A percentile compares a stretch with the other conserved stretches of the same genome.
Evolutionary conservation across 2,113 vertebrate genomes (phyloP).

Genomic region (Gadus chalcogrammus): DNA sequence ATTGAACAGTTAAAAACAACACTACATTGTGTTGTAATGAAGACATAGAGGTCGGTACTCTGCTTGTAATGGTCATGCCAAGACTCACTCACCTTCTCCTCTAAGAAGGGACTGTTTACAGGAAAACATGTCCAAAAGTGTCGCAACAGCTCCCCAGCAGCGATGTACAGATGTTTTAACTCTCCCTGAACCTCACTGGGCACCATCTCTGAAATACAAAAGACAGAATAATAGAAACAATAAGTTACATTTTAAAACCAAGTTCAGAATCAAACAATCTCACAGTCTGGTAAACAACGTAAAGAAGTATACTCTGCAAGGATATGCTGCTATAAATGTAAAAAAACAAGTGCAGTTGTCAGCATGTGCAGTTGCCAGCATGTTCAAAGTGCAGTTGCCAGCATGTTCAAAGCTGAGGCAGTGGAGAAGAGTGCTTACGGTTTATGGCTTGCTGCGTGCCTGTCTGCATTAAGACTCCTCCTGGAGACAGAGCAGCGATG

Average conservation of each 20-base stretch:
- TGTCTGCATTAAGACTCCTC: conserved; percentile 92
- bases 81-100: conserved; percentile 85
- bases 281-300: too few relatives aligned
- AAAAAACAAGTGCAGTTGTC: too few relatives aligned
- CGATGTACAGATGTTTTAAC: conserved; percentile 92
- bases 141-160: conserved; percentile 88
- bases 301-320: too few relatives aligned
- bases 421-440: conserved; percentile 74
- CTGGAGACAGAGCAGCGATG: conserved; percentile 89
- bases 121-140: conserved; percentile 99
- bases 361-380: too few relatives aligned
- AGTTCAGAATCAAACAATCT: background rate
- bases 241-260: background rate
- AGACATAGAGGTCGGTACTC: too few relatives aligned
- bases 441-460: conserved; percentile 92
- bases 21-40: too few relatives aligned
- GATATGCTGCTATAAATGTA: too few relatives aligned
- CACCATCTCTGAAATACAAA: conserved; percentile 84
- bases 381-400: too few relatives aligned
- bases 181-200: conserved; percentile 90
- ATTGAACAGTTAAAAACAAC: too few relatives aligned
- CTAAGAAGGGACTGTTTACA: conserved; percentile 92
- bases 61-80: too few relatives aligned
- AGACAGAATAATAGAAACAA: background rate
- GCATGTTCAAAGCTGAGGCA: too few relatives aligned